Evolutionary conservation across 1,140 invertebrate genomes (phyloP), one percentile per base, ranked within the genome.

Genomic region (Aphelenchoides avenae): DNA sequence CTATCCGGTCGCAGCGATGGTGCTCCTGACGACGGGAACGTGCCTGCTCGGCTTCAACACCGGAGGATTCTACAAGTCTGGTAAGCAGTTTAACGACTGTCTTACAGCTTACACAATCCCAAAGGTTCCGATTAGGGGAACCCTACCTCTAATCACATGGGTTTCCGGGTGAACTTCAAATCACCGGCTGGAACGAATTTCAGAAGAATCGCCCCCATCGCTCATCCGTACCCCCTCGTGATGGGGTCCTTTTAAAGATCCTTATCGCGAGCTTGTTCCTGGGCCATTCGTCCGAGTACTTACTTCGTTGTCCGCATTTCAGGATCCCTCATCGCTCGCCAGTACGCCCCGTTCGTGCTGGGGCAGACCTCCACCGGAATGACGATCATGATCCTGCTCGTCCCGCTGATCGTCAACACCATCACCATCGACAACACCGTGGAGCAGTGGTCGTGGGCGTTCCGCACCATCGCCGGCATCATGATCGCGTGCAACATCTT

Each of bases 51-150:
- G 59, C 50, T 61, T 61, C 22, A 61, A 61, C 37, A 41, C 39
- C 48, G 59, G 59, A n/a, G 59, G 59, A 4, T 61, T 61, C 26
- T 61, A 61, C 42, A 61, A 61, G 42, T 51, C 31, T 46, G 59
- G 56, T 58, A 20, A 42, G 33, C 29, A 1, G 7, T 29, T 26
- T 18, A 49, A 49, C 1, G 13, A 1, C 51, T 49, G 18, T 44
- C 37, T 49, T 9, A n/a, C 26, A 43, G 31, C 13, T 3, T 29
- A 43, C 27, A 13, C 13, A 0, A 0, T 13, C 7, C 11, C 27
- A 43, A 13, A 13, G 13, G 27, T 11, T 43, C 13, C 20, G 5
- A 41, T n/a, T n/a, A n/a, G n/a, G n/a, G n/a, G n/a, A n/a, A n/a
- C n/a, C n/a, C n/a, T n/a, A n/a, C n/a, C n/a, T n/a, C n/a, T n/a